phyloP scores from a whole-genome alignment of 2,113 vertebrate genomes.

The Albula goreensis region DNA sequence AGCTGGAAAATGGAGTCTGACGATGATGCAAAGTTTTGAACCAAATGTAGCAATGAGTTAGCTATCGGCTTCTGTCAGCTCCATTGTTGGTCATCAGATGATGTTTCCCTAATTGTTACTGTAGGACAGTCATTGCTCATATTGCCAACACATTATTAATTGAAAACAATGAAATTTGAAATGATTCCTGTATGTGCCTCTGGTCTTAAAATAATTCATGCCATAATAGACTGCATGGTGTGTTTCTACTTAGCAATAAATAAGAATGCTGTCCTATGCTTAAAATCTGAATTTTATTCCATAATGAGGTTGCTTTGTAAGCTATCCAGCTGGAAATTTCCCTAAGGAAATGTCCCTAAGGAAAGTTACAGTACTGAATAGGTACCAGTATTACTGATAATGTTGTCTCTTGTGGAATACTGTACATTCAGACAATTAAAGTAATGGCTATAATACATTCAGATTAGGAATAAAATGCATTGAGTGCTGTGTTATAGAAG shows the following conservation, averaged over 20 bases:
- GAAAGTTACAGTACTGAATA: not conserved
- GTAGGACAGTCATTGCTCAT: not conserved
- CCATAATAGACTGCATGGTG: not conserved
- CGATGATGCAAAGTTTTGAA: too few relatives aligned
- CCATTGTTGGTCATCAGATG: too few relatives aligned
- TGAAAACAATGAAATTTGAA: not conserved
- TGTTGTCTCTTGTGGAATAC: not conserved
- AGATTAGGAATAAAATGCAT: not conserved
- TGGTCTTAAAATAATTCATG: too few relatives aligned
- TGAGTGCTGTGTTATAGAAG: not conserved
- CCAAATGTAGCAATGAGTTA: too few relatives aligned
- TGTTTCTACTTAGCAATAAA: not conserved
- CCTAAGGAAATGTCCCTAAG: not conserved
- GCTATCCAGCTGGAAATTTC: not conserved
- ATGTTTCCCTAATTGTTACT: not conserved
- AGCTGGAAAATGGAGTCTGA: too few relatives aligned
- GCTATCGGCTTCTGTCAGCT: too few relatives aligned
- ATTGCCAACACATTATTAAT: not conserved
- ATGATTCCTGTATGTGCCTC: too few relatives aligned
- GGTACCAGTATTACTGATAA: not conserved
- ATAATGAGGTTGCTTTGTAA: not conserved
- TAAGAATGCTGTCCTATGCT: not conserved
- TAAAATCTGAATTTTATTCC: not conserved
- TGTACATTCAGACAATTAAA: not conserved
- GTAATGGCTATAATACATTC: not conserved